A percentile compares a stretch with the other conserved stretches of the same genome.
Evolutionary conservation across 2,797 vertebrate species (phyloP).

Genomic region (Zalophus californianus): DNA sequence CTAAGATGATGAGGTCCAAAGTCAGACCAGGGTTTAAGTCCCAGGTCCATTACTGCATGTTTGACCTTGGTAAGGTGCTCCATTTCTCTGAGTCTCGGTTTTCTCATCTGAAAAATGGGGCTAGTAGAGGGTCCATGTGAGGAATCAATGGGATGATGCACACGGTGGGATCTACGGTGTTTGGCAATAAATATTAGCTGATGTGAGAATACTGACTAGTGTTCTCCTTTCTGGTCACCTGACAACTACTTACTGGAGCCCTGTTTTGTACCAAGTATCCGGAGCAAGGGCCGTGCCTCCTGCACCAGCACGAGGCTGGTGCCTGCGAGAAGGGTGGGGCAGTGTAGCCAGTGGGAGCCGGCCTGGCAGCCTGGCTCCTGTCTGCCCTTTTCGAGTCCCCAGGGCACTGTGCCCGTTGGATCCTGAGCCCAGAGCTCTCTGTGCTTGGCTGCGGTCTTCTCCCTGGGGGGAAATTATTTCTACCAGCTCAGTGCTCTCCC

Average conservation of each 20-base stretch:
- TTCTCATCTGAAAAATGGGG: constrained; percentile 32
- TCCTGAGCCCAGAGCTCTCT: constrained; percentile 4
- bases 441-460: constrained; percentile 16
- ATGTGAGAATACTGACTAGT: background rate
- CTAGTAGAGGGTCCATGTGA: background rate
- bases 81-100: background rate
- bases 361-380: constrained; percentile 64
- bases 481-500: background rate
- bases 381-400: constrained; percentile 12
- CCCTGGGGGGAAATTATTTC: background rate
- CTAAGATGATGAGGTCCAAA: background rate
- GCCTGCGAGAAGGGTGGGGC: background rate
- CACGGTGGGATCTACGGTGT: background rate
- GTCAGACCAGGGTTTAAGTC: background rate
- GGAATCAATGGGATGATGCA: no score
- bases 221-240: background rate
- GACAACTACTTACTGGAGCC: background rate
- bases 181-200: background rate
- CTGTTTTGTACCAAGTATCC: background rate
- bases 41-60: background rate
- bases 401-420: constrained; percentile 55
- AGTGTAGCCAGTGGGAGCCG: background rate
- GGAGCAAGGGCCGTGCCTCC: no score
- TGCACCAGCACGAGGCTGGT: background rate
- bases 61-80: background rate